These are phyloP conservation scores for Microcebus lehilahytsara DNA, from an alignment of 2,113 vertebrate genomes.

Conservation along the genomic window DNA sequence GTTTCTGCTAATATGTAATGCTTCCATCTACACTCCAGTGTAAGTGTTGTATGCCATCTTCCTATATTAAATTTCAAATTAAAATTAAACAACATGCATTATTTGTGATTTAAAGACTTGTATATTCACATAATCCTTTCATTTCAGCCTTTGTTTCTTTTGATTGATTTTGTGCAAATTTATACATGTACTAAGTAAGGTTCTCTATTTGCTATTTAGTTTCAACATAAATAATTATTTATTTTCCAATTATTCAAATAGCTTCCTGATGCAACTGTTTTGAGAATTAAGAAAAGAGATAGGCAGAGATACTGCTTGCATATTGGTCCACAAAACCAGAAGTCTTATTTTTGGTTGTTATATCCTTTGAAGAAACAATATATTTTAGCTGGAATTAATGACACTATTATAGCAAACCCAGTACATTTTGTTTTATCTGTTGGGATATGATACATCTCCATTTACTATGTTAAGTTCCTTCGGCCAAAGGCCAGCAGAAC, in stretches of 20 bases:
- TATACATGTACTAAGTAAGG: not conserved
- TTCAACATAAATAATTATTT: not conserved
- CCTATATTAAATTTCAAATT: not conserved
- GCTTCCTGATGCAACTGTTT: not conserved
- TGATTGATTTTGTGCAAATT: not conserved
- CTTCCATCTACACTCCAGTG: not conserved
- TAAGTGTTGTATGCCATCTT: not conserved
- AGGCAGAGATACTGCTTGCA: not conserved
- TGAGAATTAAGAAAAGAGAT: not conserved
- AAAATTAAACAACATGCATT: not conserved
- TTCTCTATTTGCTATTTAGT: slow-evolving; percentile 9
- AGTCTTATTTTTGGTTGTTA: not conserved
- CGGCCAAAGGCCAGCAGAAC: not conserved
- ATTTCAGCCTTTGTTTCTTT: not conserved
- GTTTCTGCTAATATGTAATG: not conserved
- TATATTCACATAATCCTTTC: not conserved
- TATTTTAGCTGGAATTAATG: not conserved
- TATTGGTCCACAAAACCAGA: not conserved
- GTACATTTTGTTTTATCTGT: not conserved
- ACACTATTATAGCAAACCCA: not conserved
- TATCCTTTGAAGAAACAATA: slow-evolving; percentile 15
- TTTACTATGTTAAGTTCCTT: not conserved
- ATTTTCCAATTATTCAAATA: not conserved
- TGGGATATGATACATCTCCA: not conserved
- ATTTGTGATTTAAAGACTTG: not conserved